Evolutionary conservation across 2,888 invertebrate genomes (phyloP), one percentile per base, ranked within the genome.

Genomic region (Leucophora obtusa): DNA sequence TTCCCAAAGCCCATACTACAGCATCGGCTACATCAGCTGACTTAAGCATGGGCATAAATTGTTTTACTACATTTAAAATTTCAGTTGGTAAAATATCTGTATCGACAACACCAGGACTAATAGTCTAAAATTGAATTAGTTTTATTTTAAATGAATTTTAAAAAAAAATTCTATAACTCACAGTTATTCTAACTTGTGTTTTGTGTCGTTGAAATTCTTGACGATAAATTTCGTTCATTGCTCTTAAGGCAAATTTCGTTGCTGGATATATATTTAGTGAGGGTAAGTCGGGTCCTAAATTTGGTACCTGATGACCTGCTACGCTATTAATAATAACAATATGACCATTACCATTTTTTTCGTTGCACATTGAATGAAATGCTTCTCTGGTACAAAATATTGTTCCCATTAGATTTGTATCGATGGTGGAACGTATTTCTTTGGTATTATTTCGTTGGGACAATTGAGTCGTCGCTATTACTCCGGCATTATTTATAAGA

Each of bases 401-500:
- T 1, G 90, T 85, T 1, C 91, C 92, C 85, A 90, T 90, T 0
- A 92, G 78, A 85, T 92, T 92, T 11, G 91, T 91, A 75, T 92
- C 91, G 2, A 92, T 86, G 2, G 91, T 88, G 47, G 89, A 82
- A 18, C 85, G 86, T 82, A 89, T 87, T 56, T 86, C 85, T n/a
- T 83, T 70, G 0, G 87, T 86, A 66, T 88, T 89, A 14, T 82
- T 60, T 3, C 74, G 82, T 21, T 84, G 83, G 33, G 86, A 86
- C 9, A 90, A 79, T 73, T 88, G 85, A 0, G 87, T 85, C 28
- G 84, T 85, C n/a, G 86, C 86, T 21, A 89, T 86, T 11, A 92
- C 85, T 11, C 92, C 93, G 17, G 93, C 93, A 87, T 93, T 93
- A 86, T 93, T 94, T 14, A 94, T 87, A 66, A 93, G 89, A 3